Evolutionary conservation across 2,113 vertebrate genomes (phyloP), one percentile per base, ranked within the genome.

Genomic region (Natator depressus): DNA sequence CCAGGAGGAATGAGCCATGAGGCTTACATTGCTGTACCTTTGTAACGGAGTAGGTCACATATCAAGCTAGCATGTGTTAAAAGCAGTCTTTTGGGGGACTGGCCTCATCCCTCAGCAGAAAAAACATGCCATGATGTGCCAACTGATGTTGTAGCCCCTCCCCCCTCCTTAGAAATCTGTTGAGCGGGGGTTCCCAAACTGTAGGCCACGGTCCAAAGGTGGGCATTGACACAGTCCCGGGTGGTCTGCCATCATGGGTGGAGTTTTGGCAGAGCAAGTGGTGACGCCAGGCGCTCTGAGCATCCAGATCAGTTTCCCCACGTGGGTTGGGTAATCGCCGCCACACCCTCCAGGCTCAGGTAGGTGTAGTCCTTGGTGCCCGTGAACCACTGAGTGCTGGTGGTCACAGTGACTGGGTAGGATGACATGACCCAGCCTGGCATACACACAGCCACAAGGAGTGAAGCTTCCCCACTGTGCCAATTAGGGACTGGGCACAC

Each of bases 351-450:
- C 29, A 31, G 29, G 11, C 12, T 62, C 29, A 29, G 6, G 93
- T 99, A 99, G 95, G 99, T 98, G 87, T 99, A 99, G 96, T 99
- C 99, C 72, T 99, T 99, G 0, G 99, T 99, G 42, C 99, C 99
- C 2, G 99, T 99, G 25, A 99, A 99, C 99, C 99, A 99, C 98
- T 99, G 99, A 95, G 89, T 98, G 88, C 99, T 99, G 1, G 99
- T 99, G 88, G 98, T 98, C 84, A 99, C 95, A 1, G 99, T 99
- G 90, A 99, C 98, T 0, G 98, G 99, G 96, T 99, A 99, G 42
- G 94, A 94, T 10, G 98, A 98, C 99, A 99, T 99, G 42, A 82
- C 29, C 3, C 47, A 4, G 24, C 20, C 42, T 8, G 35, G 57
- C 5, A 12, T 27, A 3, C 57, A 27, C 57, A 59, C 27, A 59